Percentiles rank a stretch among this genome's conserved stretches.
Evolutionary conservation across 1,140 invertebrate species (phyloP).

Genomic region (Leucophenga varia): DNA sequence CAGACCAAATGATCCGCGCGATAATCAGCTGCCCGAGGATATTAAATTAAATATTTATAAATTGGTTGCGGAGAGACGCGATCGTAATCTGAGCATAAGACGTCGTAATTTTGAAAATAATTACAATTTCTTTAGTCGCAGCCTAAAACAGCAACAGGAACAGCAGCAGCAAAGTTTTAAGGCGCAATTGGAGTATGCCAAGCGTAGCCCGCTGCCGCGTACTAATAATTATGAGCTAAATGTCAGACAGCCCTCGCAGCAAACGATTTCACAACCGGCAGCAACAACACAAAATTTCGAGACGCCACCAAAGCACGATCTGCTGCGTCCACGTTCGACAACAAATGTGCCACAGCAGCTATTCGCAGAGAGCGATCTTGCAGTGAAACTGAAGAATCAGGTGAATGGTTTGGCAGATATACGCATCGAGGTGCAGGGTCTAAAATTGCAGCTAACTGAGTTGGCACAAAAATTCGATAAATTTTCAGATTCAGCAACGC

Average conservation of each 20-base stretch:
- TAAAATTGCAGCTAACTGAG: conserved; percentile 34
- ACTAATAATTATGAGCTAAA: background rate
- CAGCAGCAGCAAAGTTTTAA: conserved; percentile 3
- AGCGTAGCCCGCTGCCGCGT: background rate
- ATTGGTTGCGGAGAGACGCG: conserved; percentile 69
- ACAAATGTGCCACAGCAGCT: conserved; percentile 49
- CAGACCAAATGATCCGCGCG: conserved; percentile 76
- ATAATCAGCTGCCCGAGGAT: conserved; percentile 73
- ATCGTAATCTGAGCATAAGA: conserved; percentile 59
- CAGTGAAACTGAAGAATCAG: conserved; percentile 35
- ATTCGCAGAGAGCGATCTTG: conserved; percentile 27
- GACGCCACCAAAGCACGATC: conserved; percentile 33
- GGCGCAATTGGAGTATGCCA: background rate
- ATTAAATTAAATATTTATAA: conserved; percentile 71
- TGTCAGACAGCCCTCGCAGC: background rate
- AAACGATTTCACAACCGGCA: background rate
- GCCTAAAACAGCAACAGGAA: conserved; percentile 28
- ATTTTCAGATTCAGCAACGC: conserved; percentile 37
- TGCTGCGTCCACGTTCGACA: conserved; percentile 44
- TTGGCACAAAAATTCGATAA: conserved; percentile 37
- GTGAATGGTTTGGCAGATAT: conserved; percentile 32
- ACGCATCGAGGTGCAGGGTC: conserved; percentile 26
- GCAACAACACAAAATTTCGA: conserved; percentile 21
- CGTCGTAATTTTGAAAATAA: conserved; percentile 59
- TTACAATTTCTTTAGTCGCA: conserved; percentile 45